Evolutionary conservation across 2,888 invertebrate genomes (phyloP).

Genomic region (Aplocera efformata): DNA sequence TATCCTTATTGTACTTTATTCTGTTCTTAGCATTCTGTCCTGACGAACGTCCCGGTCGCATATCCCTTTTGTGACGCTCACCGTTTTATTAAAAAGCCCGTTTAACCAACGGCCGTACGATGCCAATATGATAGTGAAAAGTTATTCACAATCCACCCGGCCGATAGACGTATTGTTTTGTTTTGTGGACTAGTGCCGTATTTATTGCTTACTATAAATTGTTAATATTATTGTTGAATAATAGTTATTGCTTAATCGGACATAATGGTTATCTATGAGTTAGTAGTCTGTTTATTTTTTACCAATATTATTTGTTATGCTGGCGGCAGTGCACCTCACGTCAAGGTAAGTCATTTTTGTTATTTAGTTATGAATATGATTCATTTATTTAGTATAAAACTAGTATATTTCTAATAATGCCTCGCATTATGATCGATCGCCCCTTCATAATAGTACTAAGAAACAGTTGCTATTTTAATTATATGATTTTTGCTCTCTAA

Average conservation of each 20-base stretch:
- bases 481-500: too few species aligned
- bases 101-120: conserved; percentile 41
- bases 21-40: conserved; percentile 63
- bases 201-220: conserved; percentile 36
- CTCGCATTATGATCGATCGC: too few species aligned
- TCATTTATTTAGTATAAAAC: too few species aligned
- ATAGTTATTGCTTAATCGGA: conserved; percentile 16
- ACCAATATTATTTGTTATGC: conserved; percentile 56
- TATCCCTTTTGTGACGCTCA: conserved; percentile 40
- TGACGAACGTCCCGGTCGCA: conserved; percentile 54
- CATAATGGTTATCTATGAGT: conserved; percentile 66
- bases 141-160: conserved; percentile 40
- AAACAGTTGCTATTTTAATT: too few species aligned
- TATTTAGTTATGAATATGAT: too few species aligned
- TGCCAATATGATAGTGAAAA: conserved; percentile 63
- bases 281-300: conserved; percentile 59
- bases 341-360: conserved; percentile 55
- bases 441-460: too few species aligned
- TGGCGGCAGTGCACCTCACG: conserved; percentile 53
- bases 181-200: conserved; percentile 56
- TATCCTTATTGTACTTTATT: conserved; percentile 72
- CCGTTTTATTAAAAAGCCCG: conserved; percentile 45
- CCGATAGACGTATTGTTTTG: conserved; percentile 50
- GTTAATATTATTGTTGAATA: conserved; percentile 28
- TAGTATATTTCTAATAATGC: too few species aligned